Evolutionary conservation across 2,797 vertebrate genomes (phyloP), one percentile per base, ranked within the genome.

Genomic region (Cirrhinus molitorella): DNA sequence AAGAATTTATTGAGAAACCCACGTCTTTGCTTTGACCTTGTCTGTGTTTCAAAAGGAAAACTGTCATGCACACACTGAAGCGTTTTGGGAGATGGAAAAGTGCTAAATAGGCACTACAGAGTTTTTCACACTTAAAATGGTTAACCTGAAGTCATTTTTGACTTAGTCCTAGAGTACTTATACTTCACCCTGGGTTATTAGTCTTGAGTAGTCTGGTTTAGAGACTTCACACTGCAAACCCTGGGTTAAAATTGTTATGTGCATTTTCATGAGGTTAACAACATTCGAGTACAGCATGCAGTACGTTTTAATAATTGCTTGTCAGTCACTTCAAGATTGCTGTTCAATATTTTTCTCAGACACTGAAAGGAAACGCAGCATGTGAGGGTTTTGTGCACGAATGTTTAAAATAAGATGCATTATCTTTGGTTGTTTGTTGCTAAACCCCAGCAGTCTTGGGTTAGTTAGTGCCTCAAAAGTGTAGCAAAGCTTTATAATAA

Each of bases 1-100:
- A 92, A 94, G 92, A 94, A 93, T 94, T 93, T 94, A 94, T 93
- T 92, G 89, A 90, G 91, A 91, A 88, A 23, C 89, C 91, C 91
- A 91, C 63, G 80, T 86, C 79, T 84, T 87, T 93, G 91, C 92
- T 92, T 92, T 91, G 93, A 93, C 87, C 61, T 73, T 77, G 40
- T 47, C 25, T 66, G 2, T n/a, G 4, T 47, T 66, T 16, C 17
- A 13, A 47, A 47, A 14, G 7, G 17, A 61, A 8, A 72, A 31
- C 21, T 49, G 23, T 37, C 13, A 67, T 53, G 63, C 31, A 49
- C 59, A 47, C 40, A 47, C 37, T 10, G 16, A 63, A 49, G 17
- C 7, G 14, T 40, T 78, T 78, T 5, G 76, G 11, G 23, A 63
- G 21, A 37, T 65, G 57, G 23, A 25, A 59, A 25, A 25, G 9